Conservation (phyloP, 2,797 vertebrate species). For the Chloroceryle amazona region DNA sequence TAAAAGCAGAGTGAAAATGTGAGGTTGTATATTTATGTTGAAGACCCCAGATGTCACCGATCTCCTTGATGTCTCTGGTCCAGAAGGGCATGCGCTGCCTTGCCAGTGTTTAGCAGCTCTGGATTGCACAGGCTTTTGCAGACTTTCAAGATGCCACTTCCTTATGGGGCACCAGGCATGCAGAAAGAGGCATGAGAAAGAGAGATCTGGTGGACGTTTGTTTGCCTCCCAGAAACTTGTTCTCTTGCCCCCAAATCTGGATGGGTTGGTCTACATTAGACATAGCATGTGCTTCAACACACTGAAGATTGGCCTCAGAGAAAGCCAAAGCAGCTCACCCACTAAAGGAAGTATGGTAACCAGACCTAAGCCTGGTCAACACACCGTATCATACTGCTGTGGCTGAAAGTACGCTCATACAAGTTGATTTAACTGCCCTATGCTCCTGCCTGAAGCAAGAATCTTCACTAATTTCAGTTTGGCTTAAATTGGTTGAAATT, state of each 20-base stretch:
- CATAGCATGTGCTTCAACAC: neutral
- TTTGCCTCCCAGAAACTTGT: neutral
- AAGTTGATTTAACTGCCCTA: slow-evolving; percentile 16
- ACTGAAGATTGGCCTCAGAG: neutral
- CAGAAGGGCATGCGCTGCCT: neutral
- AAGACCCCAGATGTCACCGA: neutral
- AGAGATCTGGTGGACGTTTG: neutral
- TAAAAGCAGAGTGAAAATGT: neutral
- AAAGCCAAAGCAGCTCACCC: neutral
- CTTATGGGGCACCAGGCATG: neutral
- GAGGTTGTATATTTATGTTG: neutral
- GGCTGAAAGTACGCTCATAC: accelerated
- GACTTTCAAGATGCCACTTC: neutral
- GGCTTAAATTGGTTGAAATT: slow-evolving; percentile 25
- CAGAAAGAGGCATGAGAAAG: neutral
- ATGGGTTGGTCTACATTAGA: neutral
- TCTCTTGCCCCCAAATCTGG: neutral
- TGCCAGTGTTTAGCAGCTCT: neutral
- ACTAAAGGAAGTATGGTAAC: neutral
- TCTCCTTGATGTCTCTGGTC: neutral
- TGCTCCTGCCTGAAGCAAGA: neutral
- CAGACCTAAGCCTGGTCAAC: neutral
- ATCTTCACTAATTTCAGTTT: slow-evolving; percentile 28
- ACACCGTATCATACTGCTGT: neutral
- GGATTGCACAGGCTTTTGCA: neutral